These are phyloP conservation scores for Drosophila sp. DNA, from an alignment of 1,140 invertebrate genomes.

Conservation along the genomic window DNA sequence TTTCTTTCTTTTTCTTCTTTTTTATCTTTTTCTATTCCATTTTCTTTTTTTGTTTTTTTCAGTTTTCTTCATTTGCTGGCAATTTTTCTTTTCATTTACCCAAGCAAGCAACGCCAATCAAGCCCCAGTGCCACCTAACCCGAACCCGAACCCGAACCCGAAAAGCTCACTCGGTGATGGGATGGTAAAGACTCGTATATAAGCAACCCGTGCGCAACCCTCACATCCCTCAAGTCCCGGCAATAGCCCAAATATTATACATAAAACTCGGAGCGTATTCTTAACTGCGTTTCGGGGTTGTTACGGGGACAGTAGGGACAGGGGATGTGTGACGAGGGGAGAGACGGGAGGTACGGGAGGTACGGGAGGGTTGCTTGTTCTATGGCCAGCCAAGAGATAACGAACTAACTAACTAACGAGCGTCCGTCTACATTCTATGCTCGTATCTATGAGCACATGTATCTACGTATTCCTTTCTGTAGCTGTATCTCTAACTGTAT, in stretches of 20 bases:
- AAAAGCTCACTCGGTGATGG: not conserved
- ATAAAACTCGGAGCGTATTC: conserved; percentile 46
- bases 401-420: conserved; percentile 76
- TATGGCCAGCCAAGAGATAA: conserved; percentile 57
- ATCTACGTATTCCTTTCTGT: not conserved
- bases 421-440: conserved; percentile 13
- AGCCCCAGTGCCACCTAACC: conserved; percentile 35
- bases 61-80: conserved; percentile 71
- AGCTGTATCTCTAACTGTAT: not conserved
- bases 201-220: conserved; percentile 12
- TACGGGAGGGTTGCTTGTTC: too few relatives aligned
- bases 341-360: too few relatives aligned
- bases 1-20: not conserved
- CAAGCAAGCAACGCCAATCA: conserved; percentile 66
- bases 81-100: conserved; percentile 73
- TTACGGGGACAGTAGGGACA: not conserved
- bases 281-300: not conserved
- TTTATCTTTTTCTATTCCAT: conserved; percentile 5
- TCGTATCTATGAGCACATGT: not conserved
- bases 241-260: conserved; percentile 28
- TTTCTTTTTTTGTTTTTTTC: conserved; percentile 27
- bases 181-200: conserved; percentile 24
- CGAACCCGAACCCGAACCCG: not conserved
- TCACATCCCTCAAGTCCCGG: not conserved
- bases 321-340: not conserved